Evolutionary conservation across 1,140 invertebrate species (phyloP).

Genomic region (Pseudomyrmex flavicornis): DNA sequence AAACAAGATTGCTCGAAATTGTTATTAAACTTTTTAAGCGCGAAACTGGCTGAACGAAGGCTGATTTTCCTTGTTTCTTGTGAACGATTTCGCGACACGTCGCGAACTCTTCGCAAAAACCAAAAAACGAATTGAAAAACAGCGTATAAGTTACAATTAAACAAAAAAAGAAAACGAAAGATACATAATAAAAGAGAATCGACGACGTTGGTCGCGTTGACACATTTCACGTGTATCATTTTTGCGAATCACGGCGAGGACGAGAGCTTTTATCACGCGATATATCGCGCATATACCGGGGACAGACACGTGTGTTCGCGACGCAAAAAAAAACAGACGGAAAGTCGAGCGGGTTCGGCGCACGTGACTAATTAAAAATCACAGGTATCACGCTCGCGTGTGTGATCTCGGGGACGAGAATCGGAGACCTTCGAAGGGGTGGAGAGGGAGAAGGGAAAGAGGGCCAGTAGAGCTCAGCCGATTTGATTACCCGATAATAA

Average conservation of each 20-base stretch:
- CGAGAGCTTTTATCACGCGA: constrained; percentile 30
- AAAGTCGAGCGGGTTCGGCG: neutral
- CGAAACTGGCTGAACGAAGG: constrained; percentile 9
- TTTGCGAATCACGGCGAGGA: constrained; percentile 24
- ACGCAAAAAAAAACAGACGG: constrained; percentile 9
- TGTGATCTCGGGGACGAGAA: constrained; percentile 35
- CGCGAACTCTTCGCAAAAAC: neutral
- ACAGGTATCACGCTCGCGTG: constrained; percentile 25
- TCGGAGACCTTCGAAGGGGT: neutral
- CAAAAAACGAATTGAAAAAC: neutral
- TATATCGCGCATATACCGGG: neutral
- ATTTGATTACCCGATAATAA: constrained; percentile 79
- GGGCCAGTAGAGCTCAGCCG: constrained; percentile 38
- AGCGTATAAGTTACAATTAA: no score
- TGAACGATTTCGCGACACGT: no score
- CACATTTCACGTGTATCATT: neutral
- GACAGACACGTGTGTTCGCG: constrained; percentile 1
- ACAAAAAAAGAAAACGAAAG: neutral
- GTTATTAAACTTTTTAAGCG: constrained; percentile 43
- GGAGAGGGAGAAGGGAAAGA: neutral
- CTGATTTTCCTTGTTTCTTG: constrained; percentile 6
- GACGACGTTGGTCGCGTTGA: neutral
- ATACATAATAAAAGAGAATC: neutral
- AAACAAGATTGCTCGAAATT: constrained; percentile 49
- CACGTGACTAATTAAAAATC: constrained; percentile 74